Base-by-base conservation (phyloP, 1,140 invertebrate genomes). In the Physella acuta region DNA sequence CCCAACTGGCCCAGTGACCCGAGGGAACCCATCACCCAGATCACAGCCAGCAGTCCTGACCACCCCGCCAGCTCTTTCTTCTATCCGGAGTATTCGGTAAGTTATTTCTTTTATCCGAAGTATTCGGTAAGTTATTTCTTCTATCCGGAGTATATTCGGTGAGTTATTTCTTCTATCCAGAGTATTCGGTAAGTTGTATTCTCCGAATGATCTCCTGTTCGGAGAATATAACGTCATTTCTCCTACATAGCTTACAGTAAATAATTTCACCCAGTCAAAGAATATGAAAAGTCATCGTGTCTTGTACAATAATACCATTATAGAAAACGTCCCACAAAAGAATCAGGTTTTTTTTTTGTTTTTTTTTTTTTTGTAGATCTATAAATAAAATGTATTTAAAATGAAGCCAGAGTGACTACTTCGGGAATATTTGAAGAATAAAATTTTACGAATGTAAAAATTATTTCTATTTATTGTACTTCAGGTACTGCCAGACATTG, bases 31-130 rank as follows among this genome's bases (percentile, higher is more conserved):
- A 76, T 82, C 52, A 67, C 71, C 24, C 36, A 68, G 37, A 77
- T 82, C 36, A 78, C 76, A 2, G 58, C 74, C 2, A 71, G 37
- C 16, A 58, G 60, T 30, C 79, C 79, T 11, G 63, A 68, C 66
- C 76, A 79, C 64, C 68, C 75, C n/a, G 80, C 80, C 28, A 78
- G 76, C 55, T 68, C 80, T 0, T 82, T 82, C 65, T 76, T 71
- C 64, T 79, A 80, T 71, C 70, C 71, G 14, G 71, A 76, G 14
- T 51, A 71, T 76, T 17, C 61, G 72, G 49, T 78, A 77, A 31
- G 77, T 63, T 33, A 65, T 0, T 82, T 82, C 65, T 76, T 71
- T 61, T 79, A 80, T 71, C 70, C 71, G 14, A 70, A 76, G 14
- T 51, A 71, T 76, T 17, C 61, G 72, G 49, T 78, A 77, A 31